phyloP scores from a whole-genome alignment of 2,888 invertebrate genomes.

The Schrankia costaestrigalis region DNA sequence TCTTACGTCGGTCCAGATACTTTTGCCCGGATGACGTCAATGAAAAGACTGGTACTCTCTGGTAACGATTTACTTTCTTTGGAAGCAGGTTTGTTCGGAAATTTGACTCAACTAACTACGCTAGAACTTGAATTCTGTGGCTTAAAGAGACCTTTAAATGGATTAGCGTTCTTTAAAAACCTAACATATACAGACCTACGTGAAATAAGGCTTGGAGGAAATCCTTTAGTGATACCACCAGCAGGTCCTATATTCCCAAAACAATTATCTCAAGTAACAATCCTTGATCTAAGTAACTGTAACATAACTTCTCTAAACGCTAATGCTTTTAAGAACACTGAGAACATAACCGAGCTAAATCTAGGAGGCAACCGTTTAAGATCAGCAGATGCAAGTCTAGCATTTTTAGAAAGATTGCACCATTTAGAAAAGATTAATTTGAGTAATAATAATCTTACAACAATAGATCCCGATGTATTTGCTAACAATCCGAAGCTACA shows the following conservation, averaged over 20 bases:
- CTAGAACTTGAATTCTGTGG: slow-evolving; percentile 86
- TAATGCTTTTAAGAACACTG: slow-evolving; percentile 82
- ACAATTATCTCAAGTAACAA: slow-evolving; percentile 83
- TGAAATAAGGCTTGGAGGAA: slow-evolving; percentile 84
- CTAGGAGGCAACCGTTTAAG: slow-evolving; percentile 81
- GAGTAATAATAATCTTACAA: slow-evolving; percentile 82
- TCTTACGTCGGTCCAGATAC: slow-evolving; percentile 83
- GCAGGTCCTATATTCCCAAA: slow-evolving; percentile 82
- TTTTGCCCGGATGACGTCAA: slow-evolving; percentile 85
- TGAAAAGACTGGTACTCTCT: slow-evolving; percentile 84
- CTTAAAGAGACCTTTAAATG: slow-evolving; percentile 82
- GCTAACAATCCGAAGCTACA: slow-evolving; percentile 79
- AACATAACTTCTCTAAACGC: slow-evolving; percentile 81
- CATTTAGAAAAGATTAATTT: slow-evolving; percentile 82
- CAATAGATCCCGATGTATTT: slow-evolving; percentile 79
- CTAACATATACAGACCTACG: slow-evolving; percentile 82
- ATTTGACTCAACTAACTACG: slow-evolving; percentile 83
- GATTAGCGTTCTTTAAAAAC: slow-evolving; percentile 84
- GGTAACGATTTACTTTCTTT: slow-evolving; percentile 84
- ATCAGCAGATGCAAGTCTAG: slow-evolving; percentile 69
- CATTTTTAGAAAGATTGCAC: slow-evolving; percentile 78
- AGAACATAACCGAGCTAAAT: slow-evolving; percentile 82
- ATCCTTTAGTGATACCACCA: slow-evolving; percentile 82
- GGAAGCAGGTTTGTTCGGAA: slow-evolving; percentile 84
- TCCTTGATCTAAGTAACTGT: slow-evolving; percentile 84